phyloP scores from a whole-genome alignment of 2,797 vertebrate species.

The Acanthis flammea region DNA sequence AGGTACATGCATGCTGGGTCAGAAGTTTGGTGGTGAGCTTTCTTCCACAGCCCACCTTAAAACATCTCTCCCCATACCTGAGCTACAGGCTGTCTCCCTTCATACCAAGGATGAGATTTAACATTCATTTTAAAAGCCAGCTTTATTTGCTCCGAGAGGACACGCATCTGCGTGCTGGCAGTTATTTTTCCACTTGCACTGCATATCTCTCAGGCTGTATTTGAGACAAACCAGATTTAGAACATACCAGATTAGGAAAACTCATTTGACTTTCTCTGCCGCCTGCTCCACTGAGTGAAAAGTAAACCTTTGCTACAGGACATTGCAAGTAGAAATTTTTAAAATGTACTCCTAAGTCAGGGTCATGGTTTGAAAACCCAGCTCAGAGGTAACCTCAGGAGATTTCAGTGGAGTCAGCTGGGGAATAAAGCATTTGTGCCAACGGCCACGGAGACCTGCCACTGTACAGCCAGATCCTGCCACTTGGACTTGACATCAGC shows the following conservation, averaged over 20 bases:
- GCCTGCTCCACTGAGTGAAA: neutral
- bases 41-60: conserved; percentile 2
- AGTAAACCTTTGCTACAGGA: neutral
- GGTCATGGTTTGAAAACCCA: neutral
- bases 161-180: neutral
- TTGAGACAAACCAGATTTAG: conserved; percentile 65
- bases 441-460: neutral
- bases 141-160: conserved; percentile 35
- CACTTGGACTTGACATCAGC: neutral
- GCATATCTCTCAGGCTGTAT: conserved; percentile 4
- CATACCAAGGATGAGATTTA: conserved; percentile 13
- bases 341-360: neutral
- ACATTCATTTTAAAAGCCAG: conserved; percentile 46
- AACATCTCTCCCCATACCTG: neutral
- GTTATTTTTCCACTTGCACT: conserved; percentile 26
- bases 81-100: neutral
- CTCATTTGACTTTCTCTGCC: conserved; percentile 35
- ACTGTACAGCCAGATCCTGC: neutral
- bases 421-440: neutral
- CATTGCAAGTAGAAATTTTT: neutral
- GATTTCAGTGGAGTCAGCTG: neutral
- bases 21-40: neutral
- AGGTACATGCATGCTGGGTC: neutral
- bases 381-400: neutral
- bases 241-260: conserved; percentile 54